These are phyloP conservation scores for Cottus gobio DNA, from an alignment of 2,113 vertebrate species.

Conservation along the genomic window DNA sequence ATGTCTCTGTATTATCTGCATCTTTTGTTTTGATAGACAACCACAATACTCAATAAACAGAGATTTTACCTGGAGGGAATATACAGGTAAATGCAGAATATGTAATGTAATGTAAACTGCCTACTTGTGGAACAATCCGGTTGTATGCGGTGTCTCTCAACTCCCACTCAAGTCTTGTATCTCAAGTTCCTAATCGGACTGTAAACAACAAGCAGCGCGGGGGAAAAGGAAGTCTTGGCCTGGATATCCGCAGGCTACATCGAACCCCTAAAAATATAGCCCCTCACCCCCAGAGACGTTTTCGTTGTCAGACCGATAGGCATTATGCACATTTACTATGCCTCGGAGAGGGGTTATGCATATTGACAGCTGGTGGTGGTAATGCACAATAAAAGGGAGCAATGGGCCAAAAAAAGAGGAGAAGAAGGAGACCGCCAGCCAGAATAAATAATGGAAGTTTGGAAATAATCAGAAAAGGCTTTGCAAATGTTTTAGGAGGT, in stretches of 20 bases:
- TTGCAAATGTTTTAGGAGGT: conserved; percentile 11
- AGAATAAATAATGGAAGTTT: conserved; percentile 14
- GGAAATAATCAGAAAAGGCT: conserved; percentile 31
- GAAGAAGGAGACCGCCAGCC: conserved; percentile 12
- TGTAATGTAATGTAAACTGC: not conserved
- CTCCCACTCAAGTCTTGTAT: not conserved
- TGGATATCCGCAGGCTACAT: not conserved
- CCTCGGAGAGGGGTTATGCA: not conserved
- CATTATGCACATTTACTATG: conserved; percentile 5
- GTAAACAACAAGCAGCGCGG: not conserved
- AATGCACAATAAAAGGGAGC: conserved; percentile 28
- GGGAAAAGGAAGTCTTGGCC: not conserved
- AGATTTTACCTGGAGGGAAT: not conserved
- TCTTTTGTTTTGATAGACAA: not conserved
- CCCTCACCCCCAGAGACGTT: not conserved
- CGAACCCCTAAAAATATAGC: not conserved
- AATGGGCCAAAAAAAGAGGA: conserved; percentile 10
- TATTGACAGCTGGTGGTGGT: conserved; percentile 24
- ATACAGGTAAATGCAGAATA: not conserved
- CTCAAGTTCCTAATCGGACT: not conserved
- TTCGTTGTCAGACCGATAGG: not conserved
- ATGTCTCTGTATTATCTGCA: not conserved
- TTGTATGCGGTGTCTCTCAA: not conserved
- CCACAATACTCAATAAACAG: not conserved
- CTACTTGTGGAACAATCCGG: not conserved